Base-by-base conservation (phyloP, 2,797 vertebrate species). In the Octomys mimax region DNA sequence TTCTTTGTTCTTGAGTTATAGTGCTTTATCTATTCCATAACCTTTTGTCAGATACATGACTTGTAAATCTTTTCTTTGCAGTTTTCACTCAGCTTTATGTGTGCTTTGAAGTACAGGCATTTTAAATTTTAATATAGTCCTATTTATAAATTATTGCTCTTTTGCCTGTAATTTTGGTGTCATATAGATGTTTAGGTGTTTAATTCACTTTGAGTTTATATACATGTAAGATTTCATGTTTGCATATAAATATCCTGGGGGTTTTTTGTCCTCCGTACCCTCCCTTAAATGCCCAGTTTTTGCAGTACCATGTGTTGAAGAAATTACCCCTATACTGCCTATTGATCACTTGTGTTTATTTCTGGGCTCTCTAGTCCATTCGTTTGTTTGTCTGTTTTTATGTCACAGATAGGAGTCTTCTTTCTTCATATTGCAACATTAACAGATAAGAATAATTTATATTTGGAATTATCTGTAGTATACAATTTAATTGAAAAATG, bases 361-460 rank as follows among this genome's bases (percentile, higher is more conserved):
- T 86, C 66, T 89, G 49, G 21, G 36, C 24, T 95, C 87, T 84
- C 62, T 77, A 11, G 57, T 85, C 36, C 57, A 49, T n/a, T 71
- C 4, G 49, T 57, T 57, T 57, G 14, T 89, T 62, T 79, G 5
- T 89, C 54, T 89, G 2, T 96, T 49, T 89, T 86, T 86, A 75
- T 89, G 33, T 39, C 31, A 70, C 22, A 86, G 39, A 26, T 82
- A 13, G 82, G 80, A n/a, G 6, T 31, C 91, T 94, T 94, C 57
- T 61, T 89, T 52, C 14, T 95, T 95, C 49, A 93, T 95, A 87
- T 77, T 90, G 70, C 73, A 89, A 73, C 16, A 19, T 61, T 83
- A 84, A 87, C 39, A 96, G 93, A 85, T 86, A 78, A 95, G 66
- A 87, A 9, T 73, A 89, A 85, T 54, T 39, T 54, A 31, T 87